These are phyloP conservation scores for Venturia canescens DNA, from an alignment of 1,140 invertebrate species.

Conservation along the genomic window DNA sequence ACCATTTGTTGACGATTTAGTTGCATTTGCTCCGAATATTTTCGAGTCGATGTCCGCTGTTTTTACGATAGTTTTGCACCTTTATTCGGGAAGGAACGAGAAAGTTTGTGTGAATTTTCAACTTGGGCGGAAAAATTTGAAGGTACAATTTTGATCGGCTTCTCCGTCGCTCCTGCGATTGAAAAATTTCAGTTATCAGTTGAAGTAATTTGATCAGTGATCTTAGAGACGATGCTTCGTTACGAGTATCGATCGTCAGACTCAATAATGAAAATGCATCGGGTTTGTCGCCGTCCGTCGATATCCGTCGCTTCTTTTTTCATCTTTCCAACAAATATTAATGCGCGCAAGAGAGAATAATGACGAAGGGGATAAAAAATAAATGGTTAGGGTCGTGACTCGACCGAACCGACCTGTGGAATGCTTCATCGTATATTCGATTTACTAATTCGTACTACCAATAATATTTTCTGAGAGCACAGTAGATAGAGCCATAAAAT, in stretches of 20 bases:
- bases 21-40: background rate
- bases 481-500: slow-evolving; percentile 29
- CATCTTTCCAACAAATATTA: too few species aligned
- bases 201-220: too few species aligned
- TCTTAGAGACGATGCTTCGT: background rate
- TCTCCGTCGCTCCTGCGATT: too few species aligned
- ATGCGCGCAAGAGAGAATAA: background rate
- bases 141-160: too few species aligned
- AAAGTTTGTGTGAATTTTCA: too few species aligned
- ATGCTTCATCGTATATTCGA: slow-evolving; percentile 9
- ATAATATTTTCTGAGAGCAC: slow-evolving; percentile 30
- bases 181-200: background rate
- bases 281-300: too few species aligned
- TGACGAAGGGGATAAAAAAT: background rate
- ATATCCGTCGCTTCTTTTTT: too few species aligned
- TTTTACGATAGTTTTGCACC: too few species aligned
- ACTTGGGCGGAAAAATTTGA: too few species aligned
- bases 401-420: background rate
- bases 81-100: too few species aligned
- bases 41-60: background rate
- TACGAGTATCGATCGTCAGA: too few species aligned
- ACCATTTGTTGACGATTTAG: background rate
- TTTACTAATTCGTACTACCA: slow-evolving; percentile 24
- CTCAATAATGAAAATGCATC: too few species aligned
- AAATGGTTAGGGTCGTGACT: background rate